phyloP scores from a whole-genome alignment of 2,797 vertebrate genomes.

The Lophotriccus pileatus region DNA sequence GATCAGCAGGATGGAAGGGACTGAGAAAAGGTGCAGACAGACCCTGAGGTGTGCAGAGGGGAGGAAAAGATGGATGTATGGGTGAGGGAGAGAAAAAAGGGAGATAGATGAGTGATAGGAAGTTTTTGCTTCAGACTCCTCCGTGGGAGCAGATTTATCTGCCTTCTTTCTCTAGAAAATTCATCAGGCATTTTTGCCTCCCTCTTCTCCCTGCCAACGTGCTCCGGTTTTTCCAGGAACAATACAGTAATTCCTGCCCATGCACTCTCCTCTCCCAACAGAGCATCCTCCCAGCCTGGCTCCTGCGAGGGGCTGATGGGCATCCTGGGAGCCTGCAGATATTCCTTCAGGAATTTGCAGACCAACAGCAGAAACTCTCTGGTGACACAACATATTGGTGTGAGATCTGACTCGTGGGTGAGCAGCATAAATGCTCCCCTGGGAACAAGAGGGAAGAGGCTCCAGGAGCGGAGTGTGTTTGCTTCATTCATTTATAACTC shows the following conservation, averaged over 20 bases:
- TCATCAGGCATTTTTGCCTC: neutral
- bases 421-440: neutral
- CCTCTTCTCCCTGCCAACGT: neutral
- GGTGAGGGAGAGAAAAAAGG: neutral
- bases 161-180: constrained; percentile 6
- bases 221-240: neutral
- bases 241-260: neutral
- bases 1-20: neutral
- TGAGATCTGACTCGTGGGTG: rapidly evolving
- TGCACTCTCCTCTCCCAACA: neutral
- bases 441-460: neutral
- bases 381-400: neutral
- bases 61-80: neutral
- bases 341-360: neutral
- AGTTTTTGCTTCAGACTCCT: neutral
- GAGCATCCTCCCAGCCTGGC: neutral
- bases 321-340: neutral
- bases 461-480: neutral
- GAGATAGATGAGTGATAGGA: neutral
- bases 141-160: neutral
- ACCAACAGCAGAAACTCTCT: neutral
- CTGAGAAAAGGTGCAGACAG: neutral
- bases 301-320: neutral
- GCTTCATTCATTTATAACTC: neutral
- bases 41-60: neutral